Percentiles rank a stretch among this genome's conserved stretches.
phyloP scores from a whole-genome alignment of 2,113 vertebrate genomes.

The Tympanuchus pallidicinctus region DNA sequence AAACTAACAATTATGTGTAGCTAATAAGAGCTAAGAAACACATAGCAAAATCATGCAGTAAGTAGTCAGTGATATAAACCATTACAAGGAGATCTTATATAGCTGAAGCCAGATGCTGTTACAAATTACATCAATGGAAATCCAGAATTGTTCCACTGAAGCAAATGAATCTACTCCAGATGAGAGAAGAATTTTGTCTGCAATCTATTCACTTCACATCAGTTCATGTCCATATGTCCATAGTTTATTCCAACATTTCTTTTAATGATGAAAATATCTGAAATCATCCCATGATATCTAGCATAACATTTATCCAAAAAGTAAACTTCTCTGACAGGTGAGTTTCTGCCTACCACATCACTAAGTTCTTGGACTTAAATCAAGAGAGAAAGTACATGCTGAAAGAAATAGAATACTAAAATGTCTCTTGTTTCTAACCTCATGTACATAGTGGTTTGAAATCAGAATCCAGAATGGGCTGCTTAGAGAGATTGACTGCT shows the following conservation, averaged over 20 bases:
- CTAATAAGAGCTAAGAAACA: conserved; percentile 16
- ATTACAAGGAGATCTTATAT: background rate
- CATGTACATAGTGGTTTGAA: background rate
- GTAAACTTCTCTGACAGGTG: background rate
- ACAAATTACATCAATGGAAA: conserved; percentile 67
- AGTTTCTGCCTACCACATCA: background rate
- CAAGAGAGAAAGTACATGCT: background rate
- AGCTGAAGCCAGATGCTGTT: conserved; percentile 50
- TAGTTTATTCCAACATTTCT: background rate
- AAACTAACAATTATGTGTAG: background rate
- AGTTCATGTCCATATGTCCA: background rate
- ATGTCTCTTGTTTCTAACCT: background rate
- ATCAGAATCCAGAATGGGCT: background rate
- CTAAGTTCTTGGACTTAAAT: background rate
- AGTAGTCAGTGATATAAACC: conserved; percentile 52
- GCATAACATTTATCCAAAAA: background rate
- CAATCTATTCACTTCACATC: conserved; percentile 34
- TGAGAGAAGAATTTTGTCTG: conserved; percentile 63
- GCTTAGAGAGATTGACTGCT: background rate
- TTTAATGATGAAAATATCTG: background rate
- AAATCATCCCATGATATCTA: background rate
- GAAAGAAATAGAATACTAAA: background rate
- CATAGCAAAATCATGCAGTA: background rate
- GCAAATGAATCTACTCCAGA: conserved; percentile 57
- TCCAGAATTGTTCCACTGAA: conserved; percentile 58